phyloP scores from a whole-genome alignment of 2,113 vertebrate species.

The Cichladusa arquata region DNA sequence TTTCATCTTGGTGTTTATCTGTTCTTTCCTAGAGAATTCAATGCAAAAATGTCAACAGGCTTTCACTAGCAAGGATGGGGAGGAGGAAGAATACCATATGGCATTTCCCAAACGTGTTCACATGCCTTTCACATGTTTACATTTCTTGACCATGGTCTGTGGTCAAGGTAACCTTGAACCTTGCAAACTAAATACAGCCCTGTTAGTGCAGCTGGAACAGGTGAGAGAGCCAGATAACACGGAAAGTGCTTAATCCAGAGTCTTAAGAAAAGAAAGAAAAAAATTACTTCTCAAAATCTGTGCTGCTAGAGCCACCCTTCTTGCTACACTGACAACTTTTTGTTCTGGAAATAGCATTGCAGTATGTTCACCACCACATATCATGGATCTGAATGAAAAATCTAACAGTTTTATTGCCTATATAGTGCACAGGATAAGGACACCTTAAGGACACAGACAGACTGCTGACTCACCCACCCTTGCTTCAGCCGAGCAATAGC shows the following conservation, averaged over 20 bases:
- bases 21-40: background rate
- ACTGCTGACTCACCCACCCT: background rate
- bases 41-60: background rate
- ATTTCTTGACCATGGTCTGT: conserved; percentile 11
- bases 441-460: background rate
- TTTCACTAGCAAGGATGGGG: background rate
- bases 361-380: background rate
- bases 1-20: background rate
- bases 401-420: background rate
- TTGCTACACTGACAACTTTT: background rate
- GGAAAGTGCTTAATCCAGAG: background rate
- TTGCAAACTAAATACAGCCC: background rate
- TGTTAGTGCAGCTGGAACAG: background rate
- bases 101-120: background rate
- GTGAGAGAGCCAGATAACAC: conserved; percentile 7
- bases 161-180: conserved; percentile 42
- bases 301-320: background rate
- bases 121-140: conserved; percentile 2
- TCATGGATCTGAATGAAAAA: background rate
- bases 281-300: background rate
- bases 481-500: background rate
- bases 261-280: background rate
- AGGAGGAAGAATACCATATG: background rate
- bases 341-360: background rate
- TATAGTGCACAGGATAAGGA: background rate